phyloP scores from a whole-genome alignment of 2,888 invertebrate genomes.

The Drosophila barbarae region DNA sequence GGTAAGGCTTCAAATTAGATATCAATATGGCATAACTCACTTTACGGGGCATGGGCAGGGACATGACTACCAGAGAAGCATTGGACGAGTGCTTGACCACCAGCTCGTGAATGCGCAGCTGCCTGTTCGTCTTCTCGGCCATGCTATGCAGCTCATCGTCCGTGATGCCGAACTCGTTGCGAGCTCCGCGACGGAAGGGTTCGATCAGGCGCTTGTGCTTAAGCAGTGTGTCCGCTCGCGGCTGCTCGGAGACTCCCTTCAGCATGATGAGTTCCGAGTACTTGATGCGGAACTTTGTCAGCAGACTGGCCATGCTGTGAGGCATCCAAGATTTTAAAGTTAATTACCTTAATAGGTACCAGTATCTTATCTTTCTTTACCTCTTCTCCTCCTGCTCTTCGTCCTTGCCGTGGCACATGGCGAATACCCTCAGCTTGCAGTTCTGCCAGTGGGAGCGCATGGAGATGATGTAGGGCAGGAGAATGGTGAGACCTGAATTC shows the following conservation, averaged over 20 bases:
- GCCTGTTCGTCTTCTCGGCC: conserved; percentile 93
- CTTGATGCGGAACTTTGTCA: conserved; percentile 96
- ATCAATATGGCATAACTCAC: conserved; percentile 77
- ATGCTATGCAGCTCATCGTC: conserved; percentile 79
- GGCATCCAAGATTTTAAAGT: not conserved
- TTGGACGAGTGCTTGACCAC: conserved; percentile 91
- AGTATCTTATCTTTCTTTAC: conserved; percentile 80
- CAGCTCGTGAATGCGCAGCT: conserved; percentile 93
- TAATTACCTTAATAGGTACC: no score
- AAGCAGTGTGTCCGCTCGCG: conserved; percentile 86
- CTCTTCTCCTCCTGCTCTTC: conserved; percentile 91
- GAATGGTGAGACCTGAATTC: conserved; percentile 84
- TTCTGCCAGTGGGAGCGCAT: conserved; percentile 88
- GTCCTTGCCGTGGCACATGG: conserved; percentile 89
- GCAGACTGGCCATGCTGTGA: conserved; percentile 92
- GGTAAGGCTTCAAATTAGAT: not conserved
- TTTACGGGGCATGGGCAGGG: conserved; percentile 94
- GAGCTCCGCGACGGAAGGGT: conserved; percentile 82
- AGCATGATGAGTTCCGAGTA: conserved; percentile 95
- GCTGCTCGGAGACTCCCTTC: conserved; percentile 91
- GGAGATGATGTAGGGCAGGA: conserved; percentile 91
- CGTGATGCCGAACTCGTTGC: conserved; percentile 82
- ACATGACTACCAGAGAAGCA: conserved; percentile 97
- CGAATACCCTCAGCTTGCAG: conserved; percentile 90
- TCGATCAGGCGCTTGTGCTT: conserved; percentile 87